Percentiles rank a stretch among this genome's conserved stretches.
Conservation (phyloP, 2,797 vertebrate genomes). For the Microtus obscurus region DNA sequence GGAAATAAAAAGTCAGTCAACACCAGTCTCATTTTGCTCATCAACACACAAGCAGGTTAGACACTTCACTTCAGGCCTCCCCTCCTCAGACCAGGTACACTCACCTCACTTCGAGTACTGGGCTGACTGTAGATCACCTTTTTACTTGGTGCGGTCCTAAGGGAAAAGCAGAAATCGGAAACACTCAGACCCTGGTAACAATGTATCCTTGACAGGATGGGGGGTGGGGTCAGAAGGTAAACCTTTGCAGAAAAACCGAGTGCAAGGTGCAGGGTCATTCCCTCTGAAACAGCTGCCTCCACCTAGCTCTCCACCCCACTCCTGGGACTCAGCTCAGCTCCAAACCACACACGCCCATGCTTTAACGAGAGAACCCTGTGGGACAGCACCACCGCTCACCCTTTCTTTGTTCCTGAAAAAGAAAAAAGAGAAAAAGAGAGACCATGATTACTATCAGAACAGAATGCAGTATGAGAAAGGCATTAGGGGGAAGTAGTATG, state of each 20-base stretch:
- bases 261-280: not conserved
- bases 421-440: not conserved
- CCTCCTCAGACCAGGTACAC: conserved; percentile 64
- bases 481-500: too few species aligned
- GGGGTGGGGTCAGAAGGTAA: not conserved
- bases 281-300: not conserved
- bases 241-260: not conserved
- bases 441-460: not conserved
- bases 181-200: not conserved
- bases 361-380: not conserved
- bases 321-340: not conserved
- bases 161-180: not conserved
- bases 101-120: conserved; percentile 90
- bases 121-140: conserved; percentile 93
- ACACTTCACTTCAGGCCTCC: not conserved
- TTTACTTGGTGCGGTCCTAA: conserved; percentile 71
- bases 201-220: not conserved
- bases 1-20: conserved; percentile 68
- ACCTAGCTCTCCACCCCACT: not conserved
- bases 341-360: not conserved
- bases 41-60: not conserved
- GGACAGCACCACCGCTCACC: conserved; percentile 68
- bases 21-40: not conserved
- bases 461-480: accelerated
- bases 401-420: conserved; percentile 80